Evolutionary conservation across 2,888 invertebrate genomes (phyloP).

Genomic region (Pyrgus malvae): DNA sequence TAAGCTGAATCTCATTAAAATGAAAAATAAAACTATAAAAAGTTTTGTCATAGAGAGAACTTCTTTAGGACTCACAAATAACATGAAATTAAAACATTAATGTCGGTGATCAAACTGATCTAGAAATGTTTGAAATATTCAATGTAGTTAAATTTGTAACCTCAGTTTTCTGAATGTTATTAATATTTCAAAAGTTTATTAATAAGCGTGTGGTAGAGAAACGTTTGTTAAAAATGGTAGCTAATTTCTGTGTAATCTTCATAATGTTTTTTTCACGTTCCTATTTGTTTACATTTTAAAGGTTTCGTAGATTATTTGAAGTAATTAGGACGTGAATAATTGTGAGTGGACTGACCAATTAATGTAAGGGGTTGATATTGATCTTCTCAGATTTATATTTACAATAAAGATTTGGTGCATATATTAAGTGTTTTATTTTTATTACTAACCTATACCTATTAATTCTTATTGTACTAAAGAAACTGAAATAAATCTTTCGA

Average conservation of each 20-base stretch:
- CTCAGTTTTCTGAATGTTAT: too few species aligned
- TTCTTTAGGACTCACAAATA: too few species aligned
- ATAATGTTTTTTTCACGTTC: slow-evolving; percentile 6
- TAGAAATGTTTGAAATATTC: neutral
- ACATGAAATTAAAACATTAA: too few species aligned
- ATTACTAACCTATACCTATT: too few species aligned
- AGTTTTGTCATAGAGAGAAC: too few species aligned
- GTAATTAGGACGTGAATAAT: slow-evolving; percentile 30
- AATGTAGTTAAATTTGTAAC: too few species aligned
- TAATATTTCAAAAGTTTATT: too few species aligned
- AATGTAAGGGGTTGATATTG: slow-evolving; percentile 49
- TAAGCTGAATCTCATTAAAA: too few species aligned
- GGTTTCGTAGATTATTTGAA: neutral
- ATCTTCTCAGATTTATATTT: slow-evolving; percentile 40
- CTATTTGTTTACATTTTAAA: slow-evolving; percentile 8
- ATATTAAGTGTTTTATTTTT: slow-evolving; percentile 25
- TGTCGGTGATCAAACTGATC: too few species aligned
- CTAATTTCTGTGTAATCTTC: slow-evolving; percentile 1
- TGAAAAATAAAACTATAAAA: too few species aligned
- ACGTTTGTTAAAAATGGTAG: slow-evolving; percentile 6
- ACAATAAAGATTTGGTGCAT: slow-evolving; percentile 36
- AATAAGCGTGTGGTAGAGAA: neutral
- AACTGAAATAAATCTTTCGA: too few species aligned
- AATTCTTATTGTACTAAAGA: too few species aligned
- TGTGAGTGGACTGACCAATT: slow-evolving; percentile 54